Base-by-base conservation (phyloP, 2,888 invertebrate genomes). In the Pheosia tremula region DNA sequence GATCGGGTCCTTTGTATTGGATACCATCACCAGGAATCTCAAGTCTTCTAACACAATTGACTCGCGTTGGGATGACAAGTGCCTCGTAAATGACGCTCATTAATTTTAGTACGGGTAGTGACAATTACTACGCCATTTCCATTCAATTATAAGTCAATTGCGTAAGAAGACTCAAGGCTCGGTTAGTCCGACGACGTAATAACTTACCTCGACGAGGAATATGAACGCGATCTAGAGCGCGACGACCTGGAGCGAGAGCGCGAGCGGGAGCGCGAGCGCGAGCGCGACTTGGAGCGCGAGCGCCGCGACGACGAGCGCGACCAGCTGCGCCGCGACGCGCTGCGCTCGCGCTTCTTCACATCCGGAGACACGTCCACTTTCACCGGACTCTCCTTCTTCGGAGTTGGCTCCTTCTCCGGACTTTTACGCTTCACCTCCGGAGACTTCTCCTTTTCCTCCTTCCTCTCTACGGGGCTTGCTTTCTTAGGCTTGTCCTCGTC, bases 191-290 rank as follows among this genome's bases (percentile, higher is more conserved):
- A 3, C 8, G 41, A 41, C 8, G 13, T 36, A 55, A 24, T 10
- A 62, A 70, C 82, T 80, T 64, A 93, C 86, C 94, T 94, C 38
- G 94, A 94, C 41, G 94, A 94, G 4, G 91, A 91, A 66, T 92
- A 93, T 0, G 94, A 94, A 3, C 93, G 88, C n/a, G 94, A 93
- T 62, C 92, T 71, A n/a, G 85, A 84, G 8, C 81, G 88, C 85
- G 55, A 55, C 62, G 57, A 57, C 70, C 80, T 68, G 24, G 77
- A 75, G 50, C 73, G 71, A 24, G 72, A 24, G 24, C 24, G 24
- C 24, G 24, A 24, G 24, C 24, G 24, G 24, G 24, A 71, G 13
- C 71, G 76, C 52, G 77, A 80, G 50, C 77, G 72, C 5, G 85
- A 85, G 49, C 82, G 83, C 1, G 79, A 78, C 13, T 67, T 66